Evolutionary conservation across 1,140 invertebrate genomes (phyloP).

Genomic region (Chlorops oryzae): DNA sequence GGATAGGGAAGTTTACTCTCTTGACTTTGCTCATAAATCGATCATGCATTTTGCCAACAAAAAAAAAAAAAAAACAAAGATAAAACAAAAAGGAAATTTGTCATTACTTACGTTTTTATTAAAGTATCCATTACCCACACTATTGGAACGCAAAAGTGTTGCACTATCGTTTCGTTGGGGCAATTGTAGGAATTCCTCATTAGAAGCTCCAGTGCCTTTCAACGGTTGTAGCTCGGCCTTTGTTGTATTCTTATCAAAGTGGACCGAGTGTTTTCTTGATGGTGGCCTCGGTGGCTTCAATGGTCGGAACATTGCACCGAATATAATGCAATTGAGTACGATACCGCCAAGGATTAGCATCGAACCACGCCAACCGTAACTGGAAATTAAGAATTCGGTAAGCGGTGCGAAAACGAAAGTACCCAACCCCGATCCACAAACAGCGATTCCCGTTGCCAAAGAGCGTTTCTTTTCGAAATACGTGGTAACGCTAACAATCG

Average conservation of each 20-base stretch:
- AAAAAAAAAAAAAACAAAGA: no score
- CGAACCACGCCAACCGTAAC: constrained; percentile 65
- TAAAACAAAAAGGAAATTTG: no score
- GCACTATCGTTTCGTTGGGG: constrained; percentile 16
- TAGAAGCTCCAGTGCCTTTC: constrained; percentile 19
- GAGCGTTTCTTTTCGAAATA: constrained; percentile 90
- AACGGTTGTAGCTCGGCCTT: constrained; percentile 34
- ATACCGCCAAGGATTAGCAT: constrained; percentile 76
- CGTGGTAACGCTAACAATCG: constrained; percentile 89
- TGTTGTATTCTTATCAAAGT: constrained; percentile 44
- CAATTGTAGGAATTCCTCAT: constrained; percentile 39
- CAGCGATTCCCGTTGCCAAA: constrained; percentile 87
- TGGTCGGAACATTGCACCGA: constrained; percentile 77
- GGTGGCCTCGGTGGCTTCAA: constrained; percentile 45
- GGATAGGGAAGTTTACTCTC: no score
- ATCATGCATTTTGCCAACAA: no score
- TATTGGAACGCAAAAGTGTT: constrained; percentile 36
- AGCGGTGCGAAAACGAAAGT: constrained; percentile 79
- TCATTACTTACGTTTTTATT: constrained; percentile 16
- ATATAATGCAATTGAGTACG: constrained; percentile 74
- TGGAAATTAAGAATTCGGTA: constrained; percentile 58
- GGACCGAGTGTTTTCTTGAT: constrained; percentile 20
- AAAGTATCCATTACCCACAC: constrained; percentile 34
- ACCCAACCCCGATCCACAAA: constrained; percentile 87
- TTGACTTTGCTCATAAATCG: no score